Evolutionary conservation across 35 echinoderm and acorn worm species (phyloP).

Genomic region (Apostichopus japonicus): DNA sequence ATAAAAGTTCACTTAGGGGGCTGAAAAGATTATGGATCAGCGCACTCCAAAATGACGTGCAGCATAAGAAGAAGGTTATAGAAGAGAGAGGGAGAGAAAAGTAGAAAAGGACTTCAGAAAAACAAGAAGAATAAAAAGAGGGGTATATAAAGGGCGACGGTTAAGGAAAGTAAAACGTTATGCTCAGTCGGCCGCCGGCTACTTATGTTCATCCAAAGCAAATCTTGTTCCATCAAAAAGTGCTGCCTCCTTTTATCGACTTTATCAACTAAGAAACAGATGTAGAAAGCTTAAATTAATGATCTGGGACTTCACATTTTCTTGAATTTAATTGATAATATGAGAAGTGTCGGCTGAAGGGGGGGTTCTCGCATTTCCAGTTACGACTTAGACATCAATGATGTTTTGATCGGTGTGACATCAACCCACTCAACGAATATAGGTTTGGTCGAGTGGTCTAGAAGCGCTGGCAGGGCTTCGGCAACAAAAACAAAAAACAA

Average conservation of each 20-base stretch:
- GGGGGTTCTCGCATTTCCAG: not conserved
- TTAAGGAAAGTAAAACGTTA: not conserved
- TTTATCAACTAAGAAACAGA: conserved; percentile 36
- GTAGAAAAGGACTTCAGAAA: not conserved
- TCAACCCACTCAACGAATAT: not conserved
- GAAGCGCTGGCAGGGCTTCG: not conserved
- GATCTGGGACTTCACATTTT: conserved; percentile 17
- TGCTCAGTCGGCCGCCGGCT: conserved; percentile 23
- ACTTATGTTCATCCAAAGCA: conserved; percentile 27
- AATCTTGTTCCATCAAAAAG: conserved; percentile 6
- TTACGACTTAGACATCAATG: not conserved
- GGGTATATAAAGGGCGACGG: not conserved
- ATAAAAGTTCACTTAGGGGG: conserved; percentile 53
- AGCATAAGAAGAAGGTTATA: not conserved
- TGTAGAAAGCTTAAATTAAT: conserved; percentile 36
- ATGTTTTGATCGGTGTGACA: not conserved
- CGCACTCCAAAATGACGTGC: conserved; percentile 31
- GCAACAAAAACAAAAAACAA: too few relatives aligned
- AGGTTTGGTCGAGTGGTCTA: not conserved
- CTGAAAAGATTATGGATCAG: conserved; percentile 41
- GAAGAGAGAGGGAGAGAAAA: not conserved
- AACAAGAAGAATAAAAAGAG: not conserved
- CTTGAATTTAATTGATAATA: not conserved
- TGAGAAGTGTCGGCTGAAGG: not conserved
- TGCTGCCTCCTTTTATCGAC: conserved; percentile 13